phyloP scores from a whole-genome alignment of 64 coral and sea anemone species.

The Stichodactyla helianthus region DNA sequence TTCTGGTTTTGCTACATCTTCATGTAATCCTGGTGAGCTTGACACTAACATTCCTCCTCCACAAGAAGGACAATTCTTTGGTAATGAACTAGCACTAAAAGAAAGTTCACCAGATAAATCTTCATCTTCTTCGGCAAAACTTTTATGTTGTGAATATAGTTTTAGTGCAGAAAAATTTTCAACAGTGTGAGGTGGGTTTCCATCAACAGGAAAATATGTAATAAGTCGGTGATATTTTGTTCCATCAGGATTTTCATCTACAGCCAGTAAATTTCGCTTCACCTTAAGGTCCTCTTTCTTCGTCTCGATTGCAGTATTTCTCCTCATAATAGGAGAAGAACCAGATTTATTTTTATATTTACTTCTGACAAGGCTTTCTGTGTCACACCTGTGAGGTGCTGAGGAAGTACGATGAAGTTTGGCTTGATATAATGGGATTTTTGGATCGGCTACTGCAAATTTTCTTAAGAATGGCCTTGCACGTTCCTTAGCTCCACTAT shows the following conservation, averaged over 20 bases:
- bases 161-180: slow-evolving; percentile 15
- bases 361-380: slow-evolving; percentile 26
- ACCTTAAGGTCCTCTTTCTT: slow-evolving; percentile 31
- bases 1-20: not conserved
- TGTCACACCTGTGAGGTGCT: slow-evolving; percentile 26
- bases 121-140: slow-evolving; percentile 21
- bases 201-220: slow-evolving; percentile 49
- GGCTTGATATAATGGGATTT: slow-evolving; percentile 58
- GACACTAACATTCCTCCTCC: slow-evolving; percentile 21
- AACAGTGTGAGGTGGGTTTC: slow-evolving; percentile 28
- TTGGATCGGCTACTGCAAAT: slow-evolving; percentile 58
- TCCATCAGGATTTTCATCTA: slow-evolving; percentile 23
- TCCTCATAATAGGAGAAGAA: slow-evolving; percentile 21
- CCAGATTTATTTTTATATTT: not conserved
- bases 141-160: slow-evolving; percentile 12
- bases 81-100: not conserved
- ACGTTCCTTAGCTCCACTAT: slow-evolving; percentile 50
- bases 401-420: slow-evolving; percentile 47
- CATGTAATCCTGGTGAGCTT: not conserved
- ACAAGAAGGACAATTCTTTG: slow-evolving; percentile 45
- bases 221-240: slow-evolving; percentile 20
- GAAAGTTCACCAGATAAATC: not conserved
- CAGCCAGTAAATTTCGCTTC: slow-evolving; percentile 16
- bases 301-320: slow-evolving; percentile 16
- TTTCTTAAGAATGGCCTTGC: slow-evolving; percentile 45